Base-by-base conservation (phyloP, 2,797 vertebrate genomes). In the Florisuga fusca region DNA sequence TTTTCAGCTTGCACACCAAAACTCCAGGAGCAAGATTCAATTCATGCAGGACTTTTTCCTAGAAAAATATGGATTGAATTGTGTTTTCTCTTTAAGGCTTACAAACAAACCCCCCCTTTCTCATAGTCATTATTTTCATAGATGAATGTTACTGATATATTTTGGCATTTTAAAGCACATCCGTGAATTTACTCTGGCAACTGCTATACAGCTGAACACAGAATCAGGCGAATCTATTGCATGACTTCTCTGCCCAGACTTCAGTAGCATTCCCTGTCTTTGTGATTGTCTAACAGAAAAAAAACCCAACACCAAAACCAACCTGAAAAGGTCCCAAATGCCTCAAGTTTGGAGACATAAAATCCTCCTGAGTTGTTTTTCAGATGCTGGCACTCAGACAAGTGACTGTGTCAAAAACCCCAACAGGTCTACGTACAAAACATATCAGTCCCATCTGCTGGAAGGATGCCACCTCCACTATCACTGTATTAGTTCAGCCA, bases 401-500 rank as follows among this genome's bases (percentile, higher is more conserved):
- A 96, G 90, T 27, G 66, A 16, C 88, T 67, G 57, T 90, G 87
- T 94, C 86, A 66, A 80, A 94, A 89, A 48, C 74, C 94, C 80
- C 90, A 89, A 43, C 89, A 96, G 95, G 91, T 91, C 85, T 87
- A 19, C 46, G 76, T 66, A 93, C 87, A 87, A 76, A 95, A 84
- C n/a, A 1, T 53, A 76, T 57, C 85, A 62, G 63, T 87, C 80
- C 85, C 89, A 79, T 86, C 77, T 57, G 71, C 95, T 96, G 95
- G 91, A 91, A 76, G 51, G 80, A 64, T 84, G 91, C 95, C 95
- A 96, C 53, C 85, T 31, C 63, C 36, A 20, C 89, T 84, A 57
- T 92, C 85, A 80, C 84, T 27, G 19, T 74, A 79, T 94, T 67
- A 77, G 63, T 83, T 75, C 80, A 89, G 93, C 80, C 67, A 16